A percentile compares a stretch with the other conserved stretches of the same genome.
phyloP scores from a whole-genome alignment of 2,888 invertebrate species.

The Mesoligia furuncula region DNA sequence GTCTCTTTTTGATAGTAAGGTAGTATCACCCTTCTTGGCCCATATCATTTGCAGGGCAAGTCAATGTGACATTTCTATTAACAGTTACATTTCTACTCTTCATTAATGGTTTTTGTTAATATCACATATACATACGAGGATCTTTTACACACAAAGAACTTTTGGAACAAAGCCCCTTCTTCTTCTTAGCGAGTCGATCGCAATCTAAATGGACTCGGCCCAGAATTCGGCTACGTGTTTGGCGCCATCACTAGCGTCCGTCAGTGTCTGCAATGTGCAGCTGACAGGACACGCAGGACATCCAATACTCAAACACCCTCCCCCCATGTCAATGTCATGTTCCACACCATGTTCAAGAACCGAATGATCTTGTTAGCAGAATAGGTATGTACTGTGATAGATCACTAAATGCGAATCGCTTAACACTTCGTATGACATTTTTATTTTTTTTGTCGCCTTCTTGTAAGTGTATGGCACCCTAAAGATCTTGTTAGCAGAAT shows the following conservation, averaged over 20 bases:
- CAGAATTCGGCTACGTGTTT: not conserved
- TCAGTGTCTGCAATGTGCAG: not conserved
- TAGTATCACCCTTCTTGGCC: not conserved
- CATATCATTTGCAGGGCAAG: not conserved
- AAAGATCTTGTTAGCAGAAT: too few relatives aligned
- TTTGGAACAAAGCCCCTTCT: not conserved
- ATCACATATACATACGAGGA: not conserved
- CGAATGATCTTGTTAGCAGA: not conserved
- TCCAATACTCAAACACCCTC: not conserved
- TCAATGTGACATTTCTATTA: too few relatives aligned
- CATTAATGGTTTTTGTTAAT: not conserved
- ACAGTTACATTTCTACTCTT: not conserved
- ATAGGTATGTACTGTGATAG: not conserved
- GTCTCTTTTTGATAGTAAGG: conserved; percentile 27
- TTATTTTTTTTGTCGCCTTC: not conserved
- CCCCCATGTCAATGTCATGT: not conserved
- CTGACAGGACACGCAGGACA: not conserved
- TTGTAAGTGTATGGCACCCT: not conserved
- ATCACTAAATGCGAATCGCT: not conserved
- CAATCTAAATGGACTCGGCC: not conserved
- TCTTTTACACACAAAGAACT: too few relatives aligned
- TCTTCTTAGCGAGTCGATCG: not conserved
- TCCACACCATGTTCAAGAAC: not conserved
- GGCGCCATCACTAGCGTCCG: not conserved
- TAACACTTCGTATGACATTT: not conserved